phyloP scores from a whole-genome alignment of 2,113 vertebrate species.

The Strix aluco region DNA sequence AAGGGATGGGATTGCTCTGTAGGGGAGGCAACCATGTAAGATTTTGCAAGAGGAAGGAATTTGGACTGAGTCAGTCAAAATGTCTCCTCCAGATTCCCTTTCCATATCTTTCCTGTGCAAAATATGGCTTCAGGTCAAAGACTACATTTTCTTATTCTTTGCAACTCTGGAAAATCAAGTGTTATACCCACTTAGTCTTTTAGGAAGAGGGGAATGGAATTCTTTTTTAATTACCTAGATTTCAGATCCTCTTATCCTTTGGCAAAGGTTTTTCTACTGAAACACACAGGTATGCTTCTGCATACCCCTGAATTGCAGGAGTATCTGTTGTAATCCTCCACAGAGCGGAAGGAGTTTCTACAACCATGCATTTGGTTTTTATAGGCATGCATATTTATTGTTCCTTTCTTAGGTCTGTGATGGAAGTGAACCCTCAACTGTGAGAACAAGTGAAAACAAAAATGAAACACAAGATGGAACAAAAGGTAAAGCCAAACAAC shows the following conservation, averaged over 20 bases:
- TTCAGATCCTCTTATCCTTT: not conserved
- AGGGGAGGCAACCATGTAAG: not conserved
- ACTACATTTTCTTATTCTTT: not conserved
- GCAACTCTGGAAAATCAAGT: not conserved
- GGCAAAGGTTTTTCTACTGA: not conserved
- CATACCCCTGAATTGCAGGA: not conserved
- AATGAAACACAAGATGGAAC: constrained; percentile 60
- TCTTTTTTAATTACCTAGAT: not conserved
- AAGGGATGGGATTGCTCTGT: not conserved
- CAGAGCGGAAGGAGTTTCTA: not conserved
- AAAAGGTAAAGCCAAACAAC: constrained; percentile 76
- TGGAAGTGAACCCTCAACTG: constrained; percentile 68
- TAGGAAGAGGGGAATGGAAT: not conserved
- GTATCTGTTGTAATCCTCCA: not conserved
- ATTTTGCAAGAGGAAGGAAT: not conserved
- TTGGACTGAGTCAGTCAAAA: not conserved
- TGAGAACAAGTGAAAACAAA: constrained; percentile 75
- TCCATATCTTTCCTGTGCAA: not conserved
- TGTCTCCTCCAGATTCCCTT: not conserved
- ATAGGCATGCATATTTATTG: constrained; percentile 9
- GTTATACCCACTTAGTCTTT: not conserved
- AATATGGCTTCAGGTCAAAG: not conserved
- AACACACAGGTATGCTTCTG: not conserved
- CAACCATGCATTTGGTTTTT: not conserved
- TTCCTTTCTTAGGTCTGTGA: constrained; percentile 69